Percentiles rank a stretch among this genome's conserved stretches.
Evolutionary conservation across 2,797 vertebrate genomes (phyloP).

Genomic region (Cyclura pinguis): DNA sequence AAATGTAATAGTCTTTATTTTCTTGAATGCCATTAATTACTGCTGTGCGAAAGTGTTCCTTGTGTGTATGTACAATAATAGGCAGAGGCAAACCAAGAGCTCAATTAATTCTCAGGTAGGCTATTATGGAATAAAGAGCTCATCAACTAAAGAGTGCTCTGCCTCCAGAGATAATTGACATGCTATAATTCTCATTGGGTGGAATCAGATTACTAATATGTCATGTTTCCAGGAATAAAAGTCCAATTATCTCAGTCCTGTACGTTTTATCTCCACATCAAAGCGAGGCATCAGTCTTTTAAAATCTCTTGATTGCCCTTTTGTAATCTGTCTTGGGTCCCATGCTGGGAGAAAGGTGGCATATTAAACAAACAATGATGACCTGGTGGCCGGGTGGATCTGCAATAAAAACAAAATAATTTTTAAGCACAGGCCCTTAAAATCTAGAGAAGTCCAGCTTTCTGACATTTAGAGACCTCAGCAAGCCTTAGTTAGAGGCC

Average conservation of each 20-base stretch:
- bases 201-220: constrained; percentile 1
- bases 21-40: constrained; percentile 16
- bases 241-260: background rate
- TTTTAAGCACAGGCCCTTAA: too few species aligned
- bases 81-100: background rate
- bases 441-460: too few species aligned
- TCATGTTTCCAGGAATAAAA: background rate
- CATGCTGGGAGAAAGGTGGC: too few species aligned
- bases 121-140: constrained; percentile 6
- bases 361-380: too few species aligned
- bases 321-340: too few species aligned
- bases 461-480: too few species aligned
- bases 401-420: too few species aligned
- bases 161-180: background rate
- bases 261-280: constrained; percentile 6
- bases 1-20: background rate
- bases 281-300: background rate
- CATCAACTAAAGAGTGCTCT: background rate
- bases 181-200: background rate
- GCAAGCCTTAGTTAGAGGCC: too few species aligned
- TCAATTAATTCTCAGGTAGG: constrained; percentile 13
- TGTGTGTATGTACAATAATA: constrained; percentile 6
- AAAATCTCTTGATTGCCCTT: background rate
- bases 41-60: constrained; percentile 2
- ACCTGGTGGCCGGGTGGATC: too few species aligned